phyloP scores from a whole-genome alignment of 2,797 vertebrate genomes.

The Karalla daura region DNA sequence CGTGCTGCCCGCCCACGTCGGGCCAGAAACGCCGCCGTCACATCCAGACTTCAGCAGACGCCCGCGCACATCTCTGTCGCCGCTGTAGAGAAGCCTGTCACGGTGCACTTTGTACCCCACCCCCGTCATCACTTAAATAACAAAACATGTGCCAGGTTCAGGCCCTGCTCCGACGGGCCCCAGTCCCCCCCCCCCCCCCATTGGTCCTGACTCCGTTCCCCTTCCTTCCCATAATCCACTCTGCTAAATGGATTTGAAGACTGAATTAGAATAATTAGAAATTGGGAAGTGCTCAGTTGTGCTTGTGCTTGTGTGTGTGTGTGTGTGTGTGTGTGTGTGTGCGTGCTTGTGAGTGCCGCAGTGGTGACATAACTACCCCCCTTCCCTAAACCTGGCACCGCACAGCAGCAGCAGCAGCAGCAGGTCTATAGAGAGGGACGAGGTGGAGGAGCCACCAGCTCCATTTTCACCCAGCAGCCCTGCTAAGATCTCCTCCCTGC shows the following conservation, averaged over 20 bases:
- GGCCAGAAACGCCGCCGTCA: neutral
- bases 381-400: constrained; percentile 54
- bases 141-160: constrained; percentile 23
- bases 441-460: constrained; percentile 28
- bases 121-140: constrained; percentile 37
- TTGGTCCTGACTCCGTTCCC: constrained; percentile 3
- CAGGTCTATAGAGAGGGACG: constrained; percentile 31
- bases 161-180: constrained; percentile 16
- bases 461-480: constrained; percentile 60
- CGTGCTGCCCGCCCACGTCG: neutral
- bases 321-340: constrained; percentile 27
- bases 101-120: constrained; percentile 34
- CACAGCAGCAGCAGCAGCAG: constrained; percentile 37
- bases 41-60: neutral
- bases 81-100: constrained; percentile 16
- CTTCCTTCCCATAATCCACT: constrained; percentile 39
- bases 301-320: no score
- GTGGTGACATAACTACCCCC: constrained; percentile 59
- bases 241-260: constrained; percentile 34
- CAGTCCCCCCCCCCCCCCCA: constrained; percentile 9
- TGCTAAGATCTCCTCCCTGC: constrained; percentile 72
- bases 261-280: constrained; percentile 53
- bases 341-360: constrained; percentile 48
- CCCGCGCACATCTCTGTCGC: neutral
- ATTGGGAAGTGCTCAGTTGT: constrained; percentile 27